Percentiles rank a stretch among this genome's conserved stretches.
Evolutionary conservation across 2,797 vertebrate genomes (phyloP).

Genomic region (Thunnus albacares): DNA sequence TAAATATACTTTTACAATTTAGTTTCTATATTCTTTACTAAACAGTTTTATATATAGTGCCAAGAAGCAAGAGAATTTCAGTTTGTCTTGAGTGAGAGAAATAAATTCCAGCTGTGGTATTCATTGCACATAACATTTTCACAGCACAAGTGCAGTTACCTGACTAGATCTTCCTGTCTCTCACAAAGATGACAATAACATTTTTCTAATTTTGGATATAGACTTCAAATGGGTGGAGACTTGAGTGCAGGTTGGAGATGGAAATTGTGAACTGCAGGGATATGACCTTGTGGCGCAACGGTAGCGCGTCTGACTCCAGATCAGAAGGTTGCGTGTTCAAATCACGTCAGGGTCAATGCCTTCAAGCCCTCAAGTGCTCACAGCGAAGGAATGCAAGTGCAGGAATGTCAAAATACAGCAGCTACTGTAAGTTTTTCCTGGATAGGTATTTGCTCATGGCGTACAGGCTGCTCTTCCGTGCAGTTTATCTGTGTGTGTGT

Average conservation of each 20-base stretch:
- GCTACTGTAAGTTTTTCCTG: not conserved
- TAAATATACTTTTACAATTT: not conserved
- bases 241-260: no score
- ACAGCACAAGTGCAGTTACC: not conserved
- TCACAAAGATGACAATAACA: not conserved
- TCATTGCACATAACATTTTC: not conserved
- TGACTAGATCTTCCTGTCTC: not conserved
- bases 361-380: not conserved
- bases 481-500: not conserved
- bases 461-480: not conserved
- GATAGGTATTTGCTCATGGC: no score
- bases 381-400: not conserved
- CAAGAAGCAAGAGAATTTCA: not conserved
- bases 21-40: not conserved
- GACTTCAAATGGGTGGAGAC: not conserved
- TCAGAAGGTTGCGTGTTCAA: conserved; percentile 57
- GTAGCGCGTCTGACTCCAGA: conserved; percentile 53
- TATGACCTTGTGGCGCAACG: conserved; percentile 31
- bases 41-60: not conserved
- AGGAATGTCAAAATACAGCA: no score
- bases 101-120: not conserved
- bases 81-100: not conserved
- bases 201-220: accelerated
- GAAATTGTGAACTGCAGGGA: accelerated
- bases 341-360: conserved; percentile 24